A percentile compares a stretch with the other conserved stretches of the same genome.
These are phyloP conservation scores for Ricordea florida DNA, from an alignment of 92 coral and sea anemone genomes.

Conservation along the genomic window DNA sequence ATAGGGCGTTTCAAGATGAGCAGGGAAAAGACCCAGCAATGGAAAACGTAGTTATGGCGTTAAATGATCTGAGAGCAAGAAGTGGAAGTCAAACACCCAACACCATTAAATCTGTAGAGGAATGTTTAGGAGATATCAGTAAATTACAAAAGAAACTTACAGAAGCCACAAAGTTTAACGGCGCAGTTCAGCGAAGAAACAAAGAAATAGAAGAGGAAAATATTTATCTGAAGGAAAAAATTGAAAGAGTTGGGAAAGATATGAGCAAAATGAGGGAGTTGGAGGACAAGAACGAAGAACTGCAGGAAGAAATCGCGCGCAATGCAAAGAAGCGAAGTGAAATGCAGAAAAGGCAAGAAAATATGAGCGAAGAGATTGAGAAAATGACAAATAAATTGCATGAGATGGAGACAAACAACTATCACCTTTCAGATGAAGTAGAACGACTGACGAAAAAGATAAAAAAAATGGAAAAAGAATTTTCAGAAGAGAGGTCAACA, in stretches of 20 bases:
- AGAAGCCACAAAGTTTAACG: background rate
- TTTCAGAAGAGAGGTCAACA: constrained; percentile 45
- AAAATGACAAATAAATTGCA: constrained; percentile 54
- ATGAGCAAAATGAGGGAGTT: constrained; percentile 57
- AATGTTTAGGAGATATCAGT: background rate
- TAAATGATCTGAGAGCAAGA: background rate
- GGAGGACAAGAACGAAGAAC: constrained; percentile 71
- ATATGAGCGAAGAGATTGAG: constrained; percentile 49
- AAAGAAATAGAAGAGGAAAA: constrained; percentile 75
- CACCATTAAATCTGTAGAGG: background rate
- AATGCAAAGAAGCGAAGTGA: constrained; percentile 37
- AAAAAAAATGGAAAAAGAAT: constrained; percentile 54
- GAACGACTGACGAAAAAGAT: constrained; percentile 52
- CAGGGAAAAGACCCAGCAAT: background rate
- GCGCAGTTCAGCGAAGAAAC: constrained; percentile 28
- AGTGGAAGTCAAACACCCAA: background rate
- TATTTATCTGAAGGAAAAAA: constrained; percentile 61
- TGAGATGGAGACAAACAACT: constrained; percentile 48
- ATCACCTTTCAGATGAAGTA: constrained; percentile 36
- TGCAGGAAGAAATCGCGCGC: constrained; percentile 67
- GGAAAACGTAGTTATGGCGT: background rate
- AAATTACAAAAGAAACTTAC: constrained; percentile 18
- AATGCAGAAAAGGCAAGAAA: constrained; percentile 44
- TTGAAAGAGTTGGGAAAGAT: constrained; percentile 75
- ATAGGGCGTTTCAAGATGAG: background rate